These are phyloP conservation scores for Climacteris rufus DNA, from an alignment of 2,113 vertebrate species.

Conservation along the genomic window DNA sequence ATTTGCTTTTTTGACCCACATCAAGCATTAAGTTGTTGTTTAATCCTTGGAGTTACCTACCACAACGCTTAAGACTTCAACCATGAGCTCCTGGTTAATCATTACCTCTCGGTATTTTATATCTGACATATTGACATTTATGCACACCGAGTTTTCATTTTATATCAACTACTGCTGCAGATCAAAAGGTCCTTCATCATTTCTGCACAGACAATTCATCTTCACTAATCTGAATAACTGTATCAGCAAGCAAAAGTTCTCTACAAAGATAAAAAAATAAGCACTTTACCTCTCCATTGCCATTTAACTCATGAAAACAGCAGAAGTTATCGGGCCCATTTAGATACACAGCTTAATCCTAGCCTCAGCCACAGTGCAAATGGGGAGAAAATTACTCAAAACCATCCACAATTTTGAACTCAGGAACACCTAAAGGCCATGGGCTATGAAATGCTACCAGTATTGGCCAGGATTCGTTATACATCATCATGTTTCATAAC, in stretches of 20 bases:
- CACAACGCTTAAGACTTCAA: not conserved
- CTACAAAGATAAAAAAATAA: not conserved
- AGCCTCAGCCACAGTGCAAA: not conserved
- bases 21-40: not conserved
- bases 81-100: not conserved
- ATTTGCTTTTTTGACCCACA: not conserved
- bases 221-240: not conserved
- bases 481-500: not conserved
- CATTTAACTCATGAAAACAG: not conserved
- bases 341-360: not conserved
- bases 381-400: not conserved
- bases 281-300: not conserved
- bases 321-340: not conserved
- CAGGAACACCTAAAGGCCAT: not conserved
- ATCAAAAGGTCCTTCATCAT: not conserved
- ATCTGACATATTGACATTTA: not conserved
- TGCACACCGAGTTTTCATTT: not conserved
- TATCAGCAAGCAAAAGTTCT: not conserved
- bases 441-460: not conserved
- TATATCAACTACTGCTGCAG: not conserved
- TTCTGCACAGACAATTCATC: not conserved
- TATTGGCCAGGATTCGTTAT: not conserved
- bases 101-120: not conserved
- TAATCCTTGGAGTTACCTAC: not conserved
- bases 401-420: not conserved